These are phyloP conservation scores for Eospalax fontanierii DNA, from an alignment of 2,797 vertebrate species.

Conservation along the genomic window DNA sequence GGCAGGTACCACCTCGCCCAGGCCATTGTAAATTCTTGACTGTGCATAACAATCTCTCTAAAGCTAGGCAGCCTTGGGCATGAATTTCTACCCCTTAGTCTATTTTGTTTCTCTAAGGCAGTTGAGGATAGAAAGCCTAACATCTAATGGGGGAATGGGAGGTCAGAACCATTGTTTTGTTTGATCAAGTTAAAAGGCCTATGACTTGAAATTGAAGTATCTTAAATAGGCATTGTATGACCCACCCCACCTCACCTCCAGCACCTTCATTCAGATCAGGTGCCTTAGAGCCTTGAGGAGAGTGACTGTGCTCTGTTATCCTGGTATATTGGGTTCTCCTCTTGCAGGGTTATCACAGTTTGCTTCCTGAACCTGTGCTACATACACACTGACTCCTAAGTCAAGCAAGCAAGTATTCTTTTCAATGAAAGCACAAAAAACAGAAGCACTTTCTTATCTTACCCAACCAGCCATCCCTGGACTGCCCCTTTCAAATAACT, in stretches of 20 bases:
- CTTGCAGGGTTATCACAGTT: slow-evolving; percentile 58
- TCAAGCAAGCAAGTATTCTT: slow-evolving; percentile 44
- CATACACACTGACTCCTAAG: neutral
- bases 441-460: slow-evolving; percentile 48
- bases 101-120: neutral
- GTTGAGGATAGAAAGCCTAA: neutral
- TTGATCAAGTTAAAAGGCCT: slow-evolving; percentile 16
- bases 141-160: neutral
- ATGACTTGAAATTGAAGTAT: neutral
- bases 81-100: neutral
- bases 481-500: neutral
- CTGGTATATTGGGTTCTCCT: neutral
- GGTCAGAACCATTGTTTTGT: neutral
- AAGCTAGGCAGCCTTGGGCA: neutral
- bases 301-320: neutral
- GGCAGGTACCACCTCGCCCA: neutral
- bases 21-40: neutral
- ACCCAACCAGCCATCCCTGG: slow-evolving; percentile 1
- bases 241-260: neutral
- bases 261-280: neutral
- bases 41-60: neutral
- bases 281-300: neutral
- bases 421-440: slow-evolving; percentile 68
- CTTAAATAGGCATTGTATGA: neutral
- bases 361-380: slow-evolving; percentile 55